These are phyloP conservation scores for Mallotus villosus DNA, from an alignment of 2,797 vertebrate genomes.

Conservation along the genomic window DNA sequence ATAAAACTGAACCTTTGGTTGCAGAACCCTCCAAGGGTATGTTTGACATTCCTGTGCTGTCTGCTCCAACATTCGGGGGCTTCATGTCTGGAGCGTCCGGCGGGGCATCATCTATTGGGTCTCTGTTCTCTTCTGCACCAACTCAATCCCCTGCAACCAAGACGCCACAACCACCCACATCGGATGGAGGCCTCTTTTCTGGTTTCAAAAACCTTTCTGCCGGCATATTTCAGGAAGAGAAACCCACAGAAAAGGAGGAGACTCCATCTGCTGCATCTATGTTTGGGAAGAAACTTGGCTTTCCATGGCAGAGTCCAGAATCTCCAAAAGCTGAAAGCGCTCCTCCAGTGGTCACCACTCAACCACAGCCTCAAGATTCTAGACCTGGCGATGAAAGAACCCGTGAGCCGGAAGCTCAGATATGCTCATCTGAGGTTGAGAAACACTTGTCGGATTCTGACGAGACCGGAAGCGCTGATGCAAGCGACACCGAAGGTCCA, in stretches of 20 bases:
- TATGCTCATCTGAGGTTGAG: conserved; percentile 52
- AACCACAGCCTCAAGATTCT: conserved; percentile 55
- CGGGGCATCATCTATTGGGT: conserved; percentile 76
- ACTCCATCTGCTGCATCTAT: conserved; percentile 65
- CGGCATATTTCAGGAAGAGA: conserved; percentile 85
- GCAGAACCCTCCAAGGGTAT: conserved; percentile 58
- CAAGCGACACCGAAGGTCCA: conserved; percentile 65
- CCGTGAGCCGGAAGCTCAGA: conserved; percentile 51
- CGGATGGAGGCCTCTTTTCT: conserved; percentile 76
- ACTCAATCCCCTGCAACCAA: conserved; percentile 57
- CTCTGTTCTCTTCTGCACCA: conserved; percentile 79
- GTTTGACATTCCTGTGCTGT: conserved; percentile 78
- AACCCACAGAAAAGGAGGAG: conserved; percentile 63
- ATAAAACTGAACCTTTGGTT: conserved; percentile 37
- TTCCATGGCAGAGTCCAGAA: conserved; percentile 67
- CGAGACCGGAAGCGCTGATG: conserved; percentile 66
- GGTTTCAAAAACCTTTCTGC: conserved; percentile 86
- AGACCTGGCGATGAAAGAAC: conserved; percentile 37
- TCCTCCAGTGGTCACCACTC: conserved; percentile 48
- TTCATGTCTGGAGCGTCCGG: conserved; percentile 78
- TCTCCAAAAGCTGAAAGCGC: conserved; percentile 52
- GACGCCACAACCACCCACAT: conserved; percentile 57
- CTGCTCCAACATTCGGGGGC: conserved; percentile 70
- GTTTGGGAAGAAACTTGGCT: conserved; percentile 76
- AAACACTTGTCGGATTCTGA: conserved; percentile 64